Evolutionary conservation across 2,797 vertebrate genomes (phyloP).

Genomic region (Hippopotamyrus pictus): DNA sequence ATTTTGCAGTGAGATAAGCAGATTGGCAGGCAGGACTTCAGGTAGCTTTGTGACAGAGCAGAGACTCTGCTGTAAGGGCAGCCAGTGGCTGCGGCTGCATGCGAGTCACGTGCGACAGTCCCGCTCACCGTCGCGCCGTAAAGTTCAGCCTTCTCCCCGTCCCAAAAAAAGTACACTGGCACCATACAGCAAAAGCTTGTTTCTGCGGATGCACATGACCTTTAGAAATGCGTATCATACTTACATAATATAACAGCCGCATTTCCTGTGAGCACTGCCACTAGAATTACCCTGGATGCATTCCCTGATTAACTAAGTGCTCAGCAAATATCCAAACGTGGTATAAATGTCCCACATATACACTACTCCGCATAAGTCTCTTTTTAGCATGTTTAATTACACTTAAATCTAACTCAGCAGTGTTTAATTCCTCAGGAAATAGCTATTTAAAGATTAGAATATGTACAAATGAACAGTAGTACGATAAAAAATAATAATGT

Average conservation of each 20-base stretch:
- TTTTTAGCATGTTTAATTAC: neutral
- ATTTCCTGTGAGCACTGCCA: neutral
- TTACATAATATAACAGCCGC: neutral
- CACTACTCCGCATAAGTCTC: neutral
- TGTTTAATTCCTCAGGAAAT: neutral
- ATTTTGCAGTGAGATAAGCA: slow-evolving; percentile 29
- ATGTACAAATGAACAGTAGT: neutral
- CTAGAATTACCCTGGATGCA: neutral
- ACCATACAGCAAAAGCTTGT: slow-evolving; percentile 14
- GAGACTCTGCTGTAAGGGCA: neutral
- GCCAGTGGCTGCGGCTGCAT: neutral
- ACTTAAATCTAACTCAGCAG: neutral
- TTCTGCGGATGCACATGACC: slow-evolving; percentile 11
- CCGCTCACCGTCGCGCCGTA: slow-evolving; percentile 37
- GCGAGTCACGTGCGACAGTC: slow-evolving; percentile 27
- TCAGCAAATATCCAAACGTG: neutral
- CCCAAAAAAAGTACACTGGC: slow-evolving; percentile 35
- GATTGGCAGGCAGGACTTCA: neutral
- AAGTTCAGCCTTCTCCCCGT: slow-evolving; percentile 44
- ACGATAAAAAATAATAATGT: neutral
- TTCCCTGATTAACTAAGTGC: neutral
- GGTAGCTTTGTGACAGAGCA: neutral
- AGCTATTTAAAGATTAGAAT: neutral
- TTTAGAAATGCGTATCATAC: neutral
- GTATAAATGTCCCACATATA: neutral